Base-by-base conservation (phyloP, 2,888 invertebrate genomes). In the Theretra japonica region DNA sequence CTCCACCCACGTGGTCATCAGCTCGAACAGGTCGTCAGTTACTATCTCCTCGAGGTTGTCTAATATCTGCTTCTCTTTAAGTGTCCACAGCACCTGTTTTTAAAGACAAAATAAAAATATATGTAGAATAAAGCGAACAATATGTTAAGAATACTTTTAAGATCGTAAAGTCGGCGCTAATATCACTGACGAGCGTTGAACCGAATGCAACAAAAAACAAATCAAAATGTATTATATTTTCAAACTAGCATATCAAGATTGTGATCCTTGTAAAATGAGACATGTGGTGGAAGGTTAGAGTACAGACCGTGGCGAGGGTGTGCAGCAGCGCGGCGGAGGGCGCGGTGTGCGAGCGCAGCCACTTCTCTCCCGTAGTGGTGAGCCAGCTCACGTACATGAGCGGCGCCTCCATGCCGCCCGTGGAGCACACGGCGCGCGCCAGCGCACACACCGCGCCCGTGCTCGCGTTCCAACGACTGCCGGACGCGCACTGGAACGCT, bases 221-320 rank as follows among this genome's bases (percentile, higher is more conserved):
- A n/a, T n/a, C n/a, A n/a, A n/a, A n/a, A n/a, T n/a, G n/a, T n/a
- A n/a, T n/a, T n/a, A n/a, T n/a, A n/a, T n/a, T n/a, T n/a, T n/a
- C n/a, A n/a, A n/a, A n/a, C n/a, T n/a, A n/a, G n/a, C n/a, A n/a
- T n/a, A n/a, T n/a, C n/a, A n/a, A n/a, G n/a, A n/a, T n/a, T n/a
- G n/a, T n/a, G n/a, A n/a, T n/a, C n/a, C n/a, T n/a, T n/a, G n/a
- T n/a, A n/a, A n/a, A n/a, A n/a, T n/a, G n/a, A n/a, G n/a, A n/a
- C n/a, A n/a, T n/a, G n/a, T n/a, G n/a, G n/a, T n/a, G n/a, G n/a
- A n/a, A n/a, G n/a, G n/a, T n/a, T n/a, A n/a, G n/a, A n/a, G n/a
- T n/a, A n/a, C 76, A 74, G 56, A 98, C 97, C 57, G 97, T 96
- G 5, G 98, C 97, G 62, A 97, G 96, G 75, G 97, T 97, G 80